Evolutionary conservation across 2,888 invertebrate species (phyloP).

Genomic region (Xanthia icteritia): DNA sequence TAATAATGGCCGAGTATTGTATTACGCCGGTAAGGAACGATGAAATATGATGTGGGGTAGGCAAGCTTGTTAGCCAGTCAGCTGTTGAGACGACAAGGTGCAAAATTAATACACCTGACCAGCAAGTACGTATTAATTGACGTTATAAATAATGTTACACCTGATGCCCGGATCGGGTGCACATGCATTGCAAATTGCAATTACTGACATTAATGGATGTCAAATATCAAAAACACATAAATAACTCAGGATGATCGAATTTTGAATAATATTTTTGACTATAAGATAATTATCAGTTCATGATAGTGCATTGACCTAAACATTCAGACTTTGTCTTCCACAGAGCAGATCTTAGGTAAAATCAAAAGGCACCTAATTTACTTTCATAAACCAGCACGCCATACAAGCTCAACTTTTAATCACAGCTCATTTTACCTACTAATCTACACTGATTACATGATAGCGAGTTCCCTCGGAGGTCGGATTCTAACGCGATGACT

Average conservation of each 20-base stretch:
- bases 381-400: neutral
- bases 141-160: slow-evolving; percentile 37
- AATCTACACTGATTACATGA: slow-evolving; percentile 66
- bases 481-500: slow-evolving; percentile 77
- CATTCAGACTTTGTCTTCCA: neutral
- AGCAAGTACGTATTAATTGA: slow-evolving; percentile 28
- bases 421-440: slow-evolving; percentile 51
- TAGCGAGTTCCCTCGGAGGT: slow-evolving; percentile 78
- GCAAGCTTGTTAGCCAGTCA: slow-evolving; percentile 59
- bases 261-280: neutral
- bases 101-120: slow-evolving; percentile 37
- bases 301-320: neutral
- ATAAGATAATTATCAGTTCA: neutral
- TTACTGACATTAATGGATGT: neutral
- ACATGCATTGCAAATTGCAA: neutral
- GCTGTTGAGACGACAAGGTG: slow-evolving; percentile 63
- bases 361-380: slow-evolving; percentile 1
- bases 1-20: slow-evolving; percentile 55
- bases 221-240: neutral
- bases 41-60: slow-evolving; percentile 57
- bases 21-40: slow-evolving; percentile 49
- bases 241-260: neutral
- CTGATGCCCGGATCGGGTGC: slow-evolving; percentile 6
- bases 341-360: too few relatives aligned
- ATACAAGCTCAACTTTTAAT: slow-evolving; percentile 27